Conservation (phyloP, 1,140 invertebrate species). For the Pseudomyrmex pallidus region DNA sequence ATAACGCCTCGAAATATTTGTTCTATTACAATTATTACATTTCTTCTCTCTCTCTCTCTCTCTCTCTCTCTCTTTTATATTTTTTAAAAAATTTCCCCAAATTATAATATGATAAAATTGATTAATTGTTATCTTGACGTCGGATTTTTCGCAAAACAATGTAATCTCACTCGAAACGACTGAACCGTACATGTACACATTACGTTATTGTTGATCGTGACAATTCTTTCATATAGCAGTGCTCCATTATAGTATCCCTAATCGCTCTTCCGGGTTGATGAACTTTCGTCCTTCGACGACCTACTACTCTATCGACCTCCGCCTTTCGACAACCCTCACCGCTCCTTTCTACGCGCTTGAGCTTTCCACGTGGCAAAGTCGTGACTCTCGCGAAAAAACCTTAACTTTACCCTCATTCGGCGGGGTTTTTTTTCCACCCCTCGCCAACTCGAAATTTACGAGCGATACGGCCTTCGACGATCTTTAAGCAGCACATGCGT, state of each 20-base stretch:
- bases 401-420: constrained; percentile 29
- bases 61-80: no score
- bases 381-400: constrained; percentile 67
- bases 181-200: no score
- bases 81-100: not conserved
- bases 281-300: constrained; percentile 56
- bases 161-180: no score
- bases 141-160: no score
- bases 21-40: not conserved
- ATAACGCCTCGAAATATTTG: constrained; percentile 3
- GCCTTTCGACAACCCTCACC: not conserved
- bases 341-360: not conserved
- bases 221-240: not conserved
- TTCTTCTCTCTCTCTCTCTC: no score
- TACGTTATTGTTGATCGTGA: no score
- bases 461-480: constrained; percentile 73
- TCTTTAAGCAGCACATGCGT: constrained; percentile 45
- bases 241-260: constrained; percentile 70
- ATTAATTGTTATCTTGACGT: no score
- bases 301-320: constrained; percentile 10
- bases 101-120: no score
- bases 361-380: constrained; percentile 78
- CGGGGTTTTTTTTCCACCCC: constrained; percentile 67
- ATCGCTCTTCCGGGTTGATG: constrained; percentile 71
- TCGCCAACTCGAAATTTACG: constrained; percentile 79